Evolutionary conservation across 2,113 vertebrate species (phyloP).

Genomic region (Pelusios castaneus): DNA sequence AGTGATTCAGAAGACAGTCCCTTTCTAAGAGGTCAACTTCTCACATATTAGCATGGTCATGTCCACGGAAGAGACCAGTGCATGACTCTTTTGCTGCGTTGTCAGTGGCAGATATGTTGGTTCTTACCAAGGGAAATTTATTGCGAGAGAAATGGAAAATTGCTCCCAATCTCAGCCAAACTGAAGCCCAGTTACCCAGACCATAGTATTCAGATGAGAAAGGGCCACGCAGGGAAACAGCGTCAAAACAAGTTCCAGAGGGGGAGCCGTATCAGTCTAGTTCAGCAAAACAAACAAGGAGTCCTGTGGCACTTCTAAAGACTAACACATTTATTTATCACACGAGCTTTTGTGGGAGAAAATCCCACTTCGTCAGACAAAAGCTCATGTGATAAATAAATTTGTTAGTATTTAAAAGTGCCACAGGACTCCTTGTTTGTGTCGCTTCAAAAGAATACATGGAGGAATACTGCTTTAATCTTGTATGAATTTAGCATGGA

Average conservation of each 20-base stretch:
- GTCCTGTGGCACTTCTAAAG: too few species aligned
- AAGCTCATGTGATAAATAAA: too few species aligned
- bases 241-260: too few species aligned
- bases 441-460: fast-evolving
- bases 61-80: not conserved
- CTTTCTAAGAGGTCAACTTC: not conserved
- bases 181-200: not conserved
- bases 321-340: too few species aligned
- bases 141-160: not conserved
- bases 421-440: too few species aligned
- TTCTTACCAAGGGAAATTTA: not conserved
- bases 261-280: too few species aligned
- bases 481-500: fast-evolving
- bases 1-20: not conserved
- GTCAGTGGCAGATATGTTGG: slow-evolving; percentile 29
- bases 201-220: not conserved
- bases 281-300: too few species aligned
- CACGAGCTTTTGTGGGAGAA: too few species aligned
- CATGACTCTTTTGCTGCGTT: not conserved
- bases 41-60: not conserved
- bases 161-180: not conserved
- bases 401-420: too few species aligned
- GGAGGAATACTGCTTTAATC: not conserved
- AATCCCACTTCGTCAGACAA: too few species aligned
- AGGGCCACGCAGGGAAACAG: not conserved